Percentiles rank a stretch among this genome's conserved stretches.
Evolutionary conservation across 2,113 vertebrate species (phyloP).

Genomic region (Polypterus senegalus): DNA sequence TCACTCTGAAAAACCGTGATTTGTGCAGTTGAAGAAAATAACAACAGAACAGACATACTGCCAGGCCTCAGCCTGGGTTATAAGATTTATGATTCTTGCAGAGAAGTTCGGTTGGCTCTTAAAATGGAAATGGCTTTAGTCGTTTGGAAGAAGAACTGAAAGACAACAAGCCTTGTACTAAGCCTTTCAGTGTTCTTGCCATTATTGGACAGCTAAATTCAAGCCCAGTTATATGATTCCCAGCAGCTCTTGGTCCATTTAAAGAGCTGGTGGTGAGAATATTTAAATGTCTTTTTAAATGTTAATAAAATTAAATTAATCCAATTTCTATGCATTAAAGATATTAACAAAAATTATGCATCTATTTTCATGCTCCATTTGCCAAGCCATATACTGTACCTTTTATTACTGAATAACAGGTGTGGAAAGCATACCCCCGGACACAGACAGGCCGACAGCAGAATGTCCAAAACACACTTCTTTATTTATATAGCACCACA

Average conservation of each 20-base stretch:
- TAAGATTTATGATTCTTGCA: constrained; percentile 8
- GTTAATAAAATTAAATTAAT: no score
- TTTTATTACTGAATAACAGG: no score
- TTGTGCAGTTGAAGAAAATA: constrained; percentile 13
- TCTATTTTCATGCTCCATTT: no score
- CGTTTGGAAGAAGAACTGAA: neutral
- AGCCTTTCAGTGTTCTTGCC: neutral
- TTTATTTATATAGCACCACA: no score
- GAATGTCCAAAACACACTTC: no score
- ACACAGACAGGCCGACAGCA: no score
- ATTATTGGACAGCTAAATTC: constrained; percentile 5
- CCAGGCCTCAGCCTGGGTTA: constrained; percentile 9
- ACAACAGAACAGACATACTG: constrained; percentile 1
- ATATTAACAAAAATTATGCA: neutral
- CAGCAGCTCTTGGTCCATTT: constrained; percentile 5
- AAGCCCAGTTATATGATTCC: neutral
- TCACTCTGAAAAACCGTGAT: constrained; percentile 9
- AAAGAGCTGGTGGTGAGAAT: constrained; percentile 9
- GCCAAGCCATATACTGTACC: no score
- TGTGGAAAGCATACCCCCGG: no score
- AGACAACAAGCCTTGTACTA: neutral
- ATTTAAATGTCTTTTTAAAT: no score
- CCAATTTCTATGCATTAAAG: neutral
- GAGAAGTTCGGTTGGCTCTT: neutral
- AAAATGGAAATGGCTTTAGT: neutral